These are phyloP conservation scores for Asarcornis scutulata DNA, from an alignment of 2,113 vertebrate species.

Conservation along the genomic window DNA sequence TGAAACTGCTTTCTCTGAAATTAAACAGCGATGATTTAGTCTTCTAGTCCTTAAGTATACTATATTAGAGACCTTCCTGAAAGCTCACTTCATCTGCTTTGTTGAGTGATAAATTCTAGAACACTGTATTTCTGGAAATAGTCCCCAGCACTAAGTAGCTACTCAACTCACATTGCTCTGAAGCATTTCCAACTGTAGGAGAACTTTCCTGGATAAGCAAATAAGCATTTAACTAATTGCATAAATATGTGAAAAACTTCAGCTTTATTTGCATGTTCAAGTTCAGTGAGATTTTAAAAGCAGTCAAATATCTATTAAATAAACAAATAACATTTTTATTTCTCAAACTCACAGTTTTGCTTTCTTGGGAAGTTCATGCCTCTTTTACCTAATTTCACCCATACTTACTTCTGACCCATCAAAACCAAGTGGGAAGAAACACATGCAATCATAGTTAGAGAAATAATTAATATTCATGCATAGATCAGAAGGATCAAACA, in stretches of 20 bases:
- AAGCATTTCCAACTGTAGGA: neutral
- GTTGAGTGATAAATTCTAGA: neutral
- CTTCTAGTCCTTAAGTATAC: neutral
- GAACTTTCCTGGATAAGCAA: neutral
- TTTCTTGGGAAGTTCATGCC: neutral
- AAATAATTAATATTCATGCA: neutral
- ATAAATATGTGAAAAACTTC: neutral
- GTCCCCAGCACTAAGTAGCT: neutral
- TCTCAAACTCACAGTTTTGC: neutral
- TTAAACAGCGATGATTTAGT: neutral
- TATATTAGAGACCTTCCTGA: neutral
- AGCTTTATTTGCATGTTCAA: neutral
- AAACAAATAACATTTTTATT: neutral
- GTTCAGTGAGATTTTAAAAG: neutral
- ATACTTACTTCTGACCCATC: neutral
- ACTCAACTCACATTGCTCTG: neutral
- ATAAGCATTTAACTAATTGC: neutral
- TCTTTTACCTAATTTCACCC: neutral
- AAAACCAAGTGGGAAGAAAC: neutral
- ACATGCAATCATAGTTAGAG: neutral
- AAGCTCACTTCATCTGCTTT: neutral
- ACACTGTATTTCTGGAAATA: neutral
- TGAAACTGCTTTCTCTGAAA: neutral
- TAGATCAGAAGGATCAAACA: neutral
- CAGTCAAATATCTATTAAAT: neutral